These are phyloP conservation scores for Apus apus DNA, from an alignment of 2,113 vertebrate species.

Conservation along the genomic window DNA sequence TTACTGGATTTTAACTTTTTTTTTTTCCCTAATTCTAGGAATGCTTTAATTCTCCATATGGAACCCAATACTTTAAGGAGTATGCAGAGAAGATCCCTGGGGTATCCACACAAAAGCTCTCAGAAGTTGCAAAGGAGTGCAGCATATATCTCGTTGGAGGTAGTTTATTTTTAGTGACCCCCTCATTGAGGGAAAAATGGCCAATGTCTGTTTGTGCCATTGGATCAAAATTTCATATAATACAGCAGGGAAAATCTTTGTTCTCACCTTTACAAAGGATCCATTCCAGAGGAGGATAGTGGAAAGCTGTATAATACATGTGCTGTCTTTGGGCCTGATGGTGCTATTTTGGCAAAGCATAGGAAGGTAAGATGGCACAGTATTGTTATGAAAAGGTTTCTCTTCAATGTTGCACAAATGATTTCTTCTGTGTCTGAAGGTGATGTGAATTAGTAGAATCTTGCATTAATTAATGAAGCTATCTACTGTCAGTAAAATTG, in stretches of 20 bases:
- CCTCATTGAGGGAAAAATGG: not conserved
- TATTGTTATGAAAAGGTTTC: not conserved
- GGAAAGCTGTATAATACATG: slow-evolving; percentile 94
- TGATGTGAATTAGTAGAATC: not conserved
- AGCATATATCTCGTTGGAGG: slow-evolving; percentile 91
- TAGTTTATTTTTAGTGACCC: slow-evolving; percentile 40
- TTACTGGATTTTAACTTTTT: not conserved
- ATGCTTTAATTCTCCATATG: slow-evolving; percentile 97
- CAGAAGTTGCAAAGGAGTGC: slow-evolving; percentile 88
- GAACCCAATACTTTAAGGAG: slow-evolving; percentile 86
- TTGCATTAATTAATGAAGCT: not conserved
- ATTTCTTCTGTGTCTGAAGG: not conserved
- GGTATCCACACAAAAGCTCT: slow-evolving; percentile 86
- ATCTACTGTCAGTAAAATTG: not conserved
- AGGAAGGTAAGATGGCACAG: slow-evolving; percentile 84
- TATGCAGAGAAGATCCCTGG: slow-evolving; percentile 96
- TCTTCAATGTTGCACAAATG: not conserved
- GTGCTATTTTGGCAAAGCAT: slow-evolving; percentile 86
- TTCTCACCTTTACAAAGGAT: slow-evolving; percentile 80
- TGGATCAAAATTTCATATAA: not conserved
- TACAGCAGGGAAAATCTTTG: not conserved
- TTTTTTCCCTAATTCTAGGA: slow-evolving; percentile 77
- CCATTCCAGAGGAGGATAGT: slow-evolving; percentile 91
- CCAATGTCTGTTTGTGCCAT: not conserved
- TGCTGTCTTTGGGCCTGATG: slow-evolving; percentile 90